These are phyloP conservation scores for Pterocles orientalis DNA, from an alignment of 2,113 vertebrate species.

Conservation along the genomic window DNA sequence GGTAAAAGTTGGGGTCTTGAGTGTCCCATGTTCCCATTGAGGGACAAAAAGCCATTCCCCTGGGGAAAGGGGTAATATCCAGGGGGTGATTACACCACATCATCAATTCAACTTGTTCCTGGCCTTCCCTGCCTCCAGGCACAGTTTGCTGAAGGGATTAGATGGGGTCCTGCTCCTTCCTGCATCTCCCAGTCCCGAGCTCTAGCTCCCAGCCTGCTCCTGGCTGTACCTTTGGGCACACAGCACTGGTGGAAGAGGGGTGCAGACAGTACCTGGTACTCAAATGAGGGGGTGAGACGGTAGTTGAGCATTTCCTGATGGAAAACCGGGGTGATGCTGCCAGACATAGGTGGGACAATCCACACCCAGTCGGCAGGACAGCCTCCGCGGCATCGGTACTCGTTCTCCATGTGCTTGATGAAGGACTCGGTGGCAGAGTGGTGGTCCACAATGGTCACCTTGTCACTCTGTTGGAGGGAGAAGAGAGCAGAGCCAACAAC, in stretches of 20 bases:
- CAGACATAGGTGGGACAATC: slow-evolving; percentile 98
- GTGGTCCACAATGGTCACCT: slow-evolving; percentile 98
- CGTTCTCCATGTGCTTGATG: slow-evolving; percentile 99
- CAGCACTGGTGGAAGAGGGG: background rate
- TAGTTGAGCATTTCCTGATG: slow-evolving; percentile 99
- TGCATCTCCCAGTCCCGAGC: background rate
- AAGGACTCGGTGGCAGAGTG: slow-evolving; percentile 98
- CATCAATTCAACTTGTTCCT: rapidly evolving
- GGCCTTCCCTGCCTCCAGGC: background rate
- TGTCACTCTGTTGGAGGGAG: slow-evolving; percentile 80
- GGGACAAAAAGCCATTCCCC: background rate
- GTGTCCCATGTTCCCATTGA: background rate
- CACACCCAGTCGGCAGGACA: slow-evolving; percentile 98
- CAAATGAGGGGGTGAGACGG: slow-evolving; percentile 92
- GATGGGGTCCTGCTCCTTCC: background rate
- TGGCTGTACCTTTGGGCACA: background rate
- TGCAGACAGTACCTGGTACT: slow-evolving; percentile 88
- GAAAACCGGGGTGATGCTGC: slow-evolving; percentile 96
- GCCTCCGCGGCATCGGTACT: slow-evolving; percentile 91
- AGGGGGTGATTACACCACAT: rapidly evolving
- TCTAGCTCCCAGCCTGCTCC: background rate
- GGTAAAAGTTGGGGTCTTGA: background rate
- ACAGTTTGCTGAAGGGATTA: background rate
- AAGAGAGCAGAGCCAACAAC: background rate
- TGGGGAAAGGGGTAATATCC: background rate